A percentile compares a stretch with the other conserved stretches of the same genome.
Conservation (phyloP, 2,888 invertebrate genomes). For the Cryptus viduatorius region DNA sequence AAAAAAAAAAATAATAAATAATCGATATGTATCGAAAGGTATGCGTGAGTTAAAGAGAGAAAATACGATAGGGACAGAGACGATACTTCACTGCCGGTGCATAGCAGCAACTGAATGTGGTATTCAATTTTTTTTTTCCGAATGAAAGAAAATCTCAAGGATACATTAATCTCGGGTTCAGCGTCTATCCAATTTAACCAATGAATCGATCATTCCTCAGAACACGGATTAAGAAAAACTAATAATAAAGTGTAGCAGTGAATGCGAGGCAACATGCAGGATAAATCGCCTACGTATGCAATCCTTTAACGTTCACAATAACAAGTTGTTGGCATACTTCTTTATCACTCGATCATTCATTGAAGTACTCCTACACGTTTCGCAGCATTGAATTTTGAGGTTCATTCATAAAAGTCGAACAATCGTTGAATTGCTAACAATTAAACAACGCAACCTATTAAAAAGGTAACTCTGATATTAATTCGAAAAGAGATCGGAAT, state of each 20-base stretch:
- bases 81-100: too few relatives aligned
- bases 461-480: too few relatives aligned
- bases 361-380: background rate
- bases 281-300: background rate
- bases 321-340: slow-evolving; percentile 3
- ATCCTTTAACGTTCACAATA: background rate
- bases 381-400: background rate
- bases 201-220: slow-evolving; percentile 19
- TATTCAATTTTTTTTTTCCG: background rate
- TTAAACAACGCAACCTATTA: background rate
- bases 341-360: background rate
- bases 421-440: background rate
- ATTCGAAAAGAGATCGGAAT: background rate
- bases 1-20: too few relatives aligned
- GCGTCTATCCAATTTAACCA: background rate
- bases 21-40: too few relatives aligned
- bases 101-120: background rate
- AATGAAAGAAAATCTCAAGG: slow-evolving; percentile 2
- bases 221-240: background rate
- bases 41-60: too few relatives aligned
- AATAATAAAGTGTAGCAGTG: background rate
- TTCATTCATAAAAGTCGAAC: background rate
- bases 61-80: too few relatives aligned
- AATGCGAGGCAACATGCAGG: background rate
- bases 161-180: background rate